Percentiles rank a stretch among this genome's conserved stretches.
phyloP scores from a whole-genome alignment of 2,113 vertebrate genomes.

The Cheilinus undulatus region DNA sequence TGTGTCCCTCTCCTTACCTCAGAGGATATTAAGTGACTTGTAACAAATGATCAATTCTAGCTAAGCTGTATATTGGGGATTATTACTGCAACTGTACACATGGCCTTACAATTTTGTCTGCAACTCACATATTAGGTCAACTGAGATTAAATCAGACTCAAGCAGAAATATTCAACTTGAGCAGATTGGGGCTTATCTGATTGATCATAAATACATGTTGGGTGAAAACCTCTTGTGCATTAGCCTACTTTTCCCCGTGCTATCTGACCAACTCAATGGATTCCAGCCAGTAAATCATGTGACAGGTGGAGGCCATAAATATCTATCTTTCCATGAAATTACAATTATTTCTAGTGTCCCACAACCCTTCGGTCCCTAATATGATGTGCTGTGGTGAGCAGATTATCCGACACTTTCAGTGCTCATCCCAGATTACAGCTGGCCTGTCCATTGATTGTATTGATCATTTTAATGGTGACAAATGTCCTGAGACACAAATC shows the following conservation, averaged over 20 bases:
- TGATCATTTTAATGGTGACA: slow-evolving; percentile 33
- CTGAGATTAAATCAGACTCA: slow-evolving; percentile 4
- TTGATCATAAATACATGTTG: slow-evolving; percentile 15
- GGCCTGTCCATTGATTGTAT: slow-evolving; percentile 52
- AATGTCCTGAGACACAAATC: slow-evolving; percentile 4
- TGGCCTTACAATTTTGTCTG: too few species aligned
- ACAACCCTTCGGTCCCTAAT: neutral
- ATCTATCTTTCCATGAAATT: neutral
- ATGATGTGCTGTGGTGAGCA: neutral
- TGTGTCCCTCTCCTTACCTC: too few species aligned
- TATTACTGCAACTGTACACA: too few species aligned
- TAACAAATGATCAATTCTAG: too few species aligned
- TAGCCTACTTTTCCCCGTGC: slow-evolving; percentile 44
- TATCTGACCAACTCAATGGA: neutral
- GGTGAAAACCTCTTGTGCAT: slow-evolving; percentile 9
- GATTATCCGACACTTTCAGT: neutral
- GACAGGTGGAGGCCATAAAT: neutral
- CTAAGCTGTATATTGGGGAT: too few species aligned
- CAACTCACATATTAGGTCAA: slow-evolving; percentile 3
- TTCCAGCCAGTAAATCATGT: neutral
- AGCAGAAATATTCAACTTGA: neutral
- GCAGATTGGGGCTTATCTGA: neutral
- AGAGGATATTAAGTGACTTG: too few species aligned
- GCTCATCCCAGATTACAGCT: slow-evolving; percentile 17
- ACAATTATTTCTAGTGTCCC: neutral